Evolutionary conservation across 2,888 invertebrate species (phyloP).

Genomic region (Toxonevra muliebris): DNA sequence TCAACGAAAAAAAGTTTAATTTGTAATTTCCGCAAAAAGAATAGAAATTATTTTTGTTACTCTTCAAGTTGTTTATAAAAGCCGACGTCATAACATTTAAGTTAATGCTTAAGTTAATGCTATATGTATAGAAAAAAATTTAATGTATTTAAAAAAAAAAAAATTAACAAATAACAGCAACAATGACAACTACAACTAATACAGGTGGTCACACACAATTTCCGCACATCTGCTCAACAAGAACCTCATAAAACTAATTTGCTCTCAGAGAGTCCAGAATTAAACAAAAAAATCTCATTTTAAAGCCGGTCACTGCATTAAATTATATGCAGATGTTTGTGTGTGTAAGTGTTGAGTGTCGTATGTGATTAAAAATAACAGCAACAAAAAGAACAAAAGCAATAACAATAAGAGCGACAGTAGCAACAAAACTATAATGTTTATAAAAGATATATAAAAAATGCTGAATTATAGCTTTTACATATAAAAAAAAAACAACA

Average conservation of each 20-base stretch:
- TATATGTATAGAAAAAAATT: neutral
- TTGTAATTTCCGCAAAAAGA: too few relatives aligned
- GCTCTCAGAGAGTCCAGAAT: too few relatives aligned
- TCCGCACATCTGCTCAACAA: slow-evolving; percentile 18
- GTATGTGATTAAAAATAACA: slow-evolving; percentile 18
- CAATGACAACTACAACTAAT: neutral
- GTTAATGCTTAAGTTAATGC: too few relatives aligned
- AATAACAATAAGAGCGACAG: slow-evolving; percentile 20
- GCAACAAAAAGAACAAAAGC: slow-evolving; percentile 16
- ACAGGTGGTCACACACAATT: slow-evolving; percentile 26
- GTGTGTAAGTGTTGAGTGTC: slow-evolving; percentile 11
- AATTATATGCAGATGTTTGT: neutral
- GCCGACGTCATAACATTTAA: too few relatives aligned
- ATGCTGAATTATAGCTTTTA: too few relatives aligned
- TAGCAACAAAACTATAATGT: slow-evolving; percentile 12
- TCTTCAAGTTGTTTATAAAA: too few relatives aligned
- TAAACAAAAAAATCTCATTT: neutral
- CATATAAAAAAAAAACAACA: too few relatives aligned
- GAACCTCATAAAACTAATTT: slow-evolving; percentile 3
- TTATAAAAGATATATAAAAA: too few relatives aligned
- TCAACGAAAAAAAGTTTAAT: too few relatives aligned
- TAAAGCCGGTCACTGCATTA: slow-evolving; percentile 21
- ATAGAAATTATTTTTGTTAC: neutral
- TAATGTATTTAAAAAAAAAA: too few relatives aligned
- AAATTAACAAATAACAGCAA: slow-evolving; percentile 1